Conservation (phyloP, 2,888 invertebrate genomes). For the Erebia palarica region DNA sequence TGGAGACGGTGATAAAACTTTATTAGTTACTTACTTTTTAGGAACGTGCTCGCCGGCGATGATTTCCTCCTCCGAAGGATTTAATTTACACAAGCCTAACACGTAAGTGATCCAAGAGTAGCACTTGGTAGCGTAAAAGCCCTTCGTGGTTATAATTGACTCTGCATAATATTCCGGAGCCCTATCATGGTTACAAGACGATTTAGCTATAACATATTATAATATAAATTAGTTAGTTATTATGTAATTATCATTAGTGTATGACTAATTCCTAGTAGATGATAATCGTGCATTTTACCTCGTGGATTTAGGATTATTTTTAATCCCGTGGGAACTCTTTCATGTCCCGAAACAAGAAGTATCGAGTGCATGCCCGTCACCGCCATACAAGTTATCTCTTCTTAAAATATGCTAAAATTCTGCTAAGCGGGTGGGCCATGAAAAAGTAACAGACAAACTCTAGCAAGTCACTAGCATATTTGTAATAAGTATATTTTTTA, state of each 20-base stretch:
- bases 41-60: slow-evolving; percentile 79
- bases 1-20: background rate
- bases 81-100: slow-evolving; percentile 74
- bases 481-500: too few species aligned
- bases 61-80: slow-evolving; percentile 57
- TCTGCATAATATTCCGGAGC: slow-evolving; percentile 83
- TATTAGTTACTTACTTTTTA: slow-evolving; percentile 60
- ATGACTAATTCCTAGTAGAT: background rate
- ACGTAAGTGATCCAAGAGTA: slow-evolving; percentile 77
- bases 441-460: too few species aligned
- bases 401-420: too few species aligned
- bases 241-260: background rate
- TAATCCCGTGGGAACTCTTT: too few species aligned
- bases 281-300: too few species aligned
- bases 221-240: background rate
- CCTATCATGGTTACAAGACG: slow-evolving; percentile 83
- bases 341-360: too few species aligned
- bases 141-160: slow-evolving; percentile 74
- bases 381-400: too few species aligned
- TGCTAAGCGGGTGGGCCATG: too few species aligned
- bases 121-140: slow-evolving; percentile 83
- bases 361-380: too few species aligned
- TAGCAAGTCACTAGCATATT: too few species aligned
- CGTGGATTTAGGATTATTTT: too few species aligned
- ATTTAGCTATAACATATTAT: slow-evolving; percentile 61